Base-by-base conservation (phyloP, 2,797 vertebrate genomes). In the Rhinogobio ventralis region DNA sequence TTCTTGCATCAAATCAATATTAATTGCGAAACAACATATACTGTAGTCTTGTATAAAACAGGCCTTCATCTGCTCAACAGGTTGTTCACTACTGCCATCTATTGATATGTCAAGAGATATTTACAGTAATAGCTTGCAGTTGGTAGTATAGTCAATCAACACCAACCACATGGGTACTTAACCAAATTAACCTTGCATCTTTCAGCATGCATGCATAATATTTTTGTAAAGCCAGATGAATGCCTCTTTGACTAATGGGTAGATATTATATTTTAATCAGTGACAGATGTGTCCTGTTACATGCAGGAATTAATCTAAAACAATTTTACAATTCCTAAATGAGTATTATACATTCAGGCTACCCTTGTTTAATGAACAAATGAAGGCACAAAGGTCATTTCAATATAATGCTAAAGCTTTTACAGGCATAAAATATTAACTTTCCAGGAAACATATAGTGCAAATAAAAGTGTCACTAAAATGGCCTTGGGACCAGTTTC, bases 71-170 rank as follows among this genome's bases (percentile, higher is more conserved):
- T 49, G 45, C 30, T 51, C 28, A 82, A 64, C 85, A 82, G 39
- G 17, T 80, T 87, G 68, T 83, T 39, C 83, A 83, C 55, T 84
- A 82, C 88, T 90, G 90, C 91, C 88, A 87, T 83, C 90, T 92
- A 84, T 82, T 90, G 87, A 87, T 73, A 28, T 46, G 46, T 83
- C 71, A 72, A 68, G 36, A 60, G 25, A 30, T 14, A 62, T 79
- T 64, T 42, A 51, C 30, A 39, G 9, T 42, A 25, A 66, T 14
- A 28, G 28, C 71, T 79, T 83, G 33, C 46, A 69, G 51, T 69
- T 75, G 25, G 6, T 13, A 14, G 23, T 78, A 13, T 11, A 14
- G 57, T 64, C 25, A 78, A 14, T 64, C 39, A 30, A 30, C 39
- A 64, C 39, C 8, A 10, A 60, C 39, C 8, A 10, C 51, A 30